These are phyloP conservation scores for Exocentrus adspersus DNA, from an alignment of 2,888 invertebrate genomes.

Conservation along the genomic window DNA sequence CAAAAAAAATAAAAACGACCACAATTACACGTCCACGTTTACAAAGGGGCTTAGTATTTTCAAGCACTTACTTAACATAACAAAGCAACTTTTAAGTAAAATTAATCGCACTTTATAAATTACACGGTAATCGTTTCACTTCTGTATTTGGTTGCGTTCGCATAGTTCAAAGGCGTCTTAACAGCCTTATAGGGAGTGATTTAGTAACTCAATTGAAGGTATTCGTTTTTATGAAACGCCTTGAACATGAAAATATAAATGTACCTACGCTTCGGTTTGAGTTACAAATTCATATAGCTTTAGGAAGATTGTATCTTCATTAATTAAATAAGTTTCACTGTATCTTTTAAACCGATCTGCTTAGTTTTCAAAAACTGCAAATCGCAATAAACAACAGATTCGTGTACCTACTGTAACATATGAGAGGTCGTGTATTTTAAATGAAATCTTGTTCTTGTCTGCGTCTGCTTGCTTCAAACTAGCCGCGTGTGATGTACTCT, in stretches of 20 bases:
- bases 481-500: not conserved
- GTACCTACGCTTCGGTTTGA: too few relatives aligned
- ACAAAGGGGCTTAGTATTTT: slow-evolving; percentile 17
- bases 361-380: too few relatives aligned
- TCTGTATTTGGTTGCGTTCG: slow-evolving; percentile 24
- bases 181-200: slow-evolving; percentile 17
- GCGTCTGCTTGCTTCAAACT: not conserved
- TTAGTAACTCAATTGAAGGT: slow-evolving; percentile 15
- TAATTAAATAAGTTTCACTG: too few relatives aligned
- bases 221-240: slow-evolving; percentile 14
- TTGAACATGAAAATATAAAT: not conserved
- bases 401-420: too few relatives aligned
- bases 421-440: not conserved
- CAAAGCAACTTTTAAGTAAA: slow-evolving; percentile 19
- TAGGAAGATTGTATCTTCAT: too few relatives aligned
- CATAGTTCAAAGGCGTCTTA: slow-evolving; percentile 15
- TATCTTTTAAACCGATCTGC: too few relatives aligned
- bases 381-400: too few relatives aligned
- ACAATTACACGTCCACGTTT: not conserved
- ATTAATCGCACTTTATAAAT: slow-evolving; percentile 26
- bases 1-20: not conserved
- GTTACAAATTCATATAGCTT: too few relatives aligned
- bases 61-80: slow-evolving; percentile 21
- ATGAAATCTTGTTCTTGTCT: too few relatives aligned
- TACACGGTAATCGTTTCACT: slow-evolving; percentile 22